These are phyloP conservation scores for Aleiodes alternator DNA, from an alignment of 2,888 invertebrate genomes.

Conservation along the genomic window DNA sequence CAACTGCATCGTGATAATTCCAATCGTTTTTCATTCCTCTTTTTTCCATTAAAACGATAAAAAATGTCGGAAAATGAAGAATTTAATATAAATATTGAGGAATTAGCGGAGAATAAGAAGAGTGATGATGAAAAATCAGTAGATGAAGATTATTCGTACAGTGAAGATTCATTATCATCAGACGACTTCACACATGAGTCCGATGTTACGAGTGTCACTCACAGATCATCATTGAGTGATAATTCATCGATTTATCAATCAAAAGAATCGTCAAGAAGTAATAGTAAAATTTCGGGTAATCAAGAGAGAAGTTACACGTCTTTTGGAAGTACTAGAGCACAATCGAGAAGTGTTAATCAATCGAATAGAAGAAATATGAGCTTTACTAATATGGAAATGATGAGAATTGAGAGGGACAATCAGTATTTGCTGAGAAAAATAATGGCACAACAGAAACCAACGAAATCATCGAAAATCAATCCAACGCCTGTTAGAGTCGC, in stretches of 20 bases:
- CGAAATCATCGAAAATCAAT: slow-evolving; percentile 27
- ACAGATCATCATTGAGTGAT: slow-evolving; percentile 54
- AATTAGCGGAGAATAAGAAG: slow-evolving; percentile 52
- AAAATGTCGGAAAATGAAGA: slow-evolving; percentile 50
- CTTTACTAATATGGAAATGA: slow-evolving; percentile 74
- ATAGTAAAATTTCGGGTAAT: not conserved
- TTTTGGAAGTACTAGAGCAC: slow-evolving; percentile 43
- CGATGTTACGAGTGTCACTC: slow-evolving; percentile 59
- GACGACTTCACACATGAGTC: slow-evolving; percentile 61
- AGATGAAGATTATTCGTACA: slow-evolving; percentile 63
- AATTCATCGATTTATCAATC: slow-evolving; percentile 50
- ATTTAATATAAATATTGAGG: slow-evolving; percentile 50
- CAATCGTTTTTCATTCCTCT: not conserved
- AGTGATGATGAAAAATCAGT: slow-evolving; percentile 50
- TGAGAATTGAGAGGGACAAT: slow-evolving; percentile 75
- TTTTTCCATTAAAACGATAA: slow-evolving; percentile 3
- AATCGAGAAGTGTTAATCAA: slow-evolving; percentile 1
- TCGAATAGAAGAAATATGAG: slow-evolving; percentile 72
- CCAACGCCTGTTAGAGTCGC: slow-evolving; percentile 60
- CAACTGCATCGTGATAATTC: not conserved
- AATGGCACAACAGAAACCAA: slow-evolving; percentile 69
- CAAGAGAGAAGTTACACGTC: slow-evolving; percentile 10
- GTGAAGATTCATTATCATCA: slow-evolving; percentile 64
- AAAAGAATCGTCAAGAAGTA: not conserved
- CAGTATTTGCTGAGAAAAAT: slow-evolving; percentile 74